A percentile compares a stretch with the other conserved stretches of the same genome.
Conservation (phyloP, 1,140 invertebrate genomes). For the Drosophila oshimai region DNA sequence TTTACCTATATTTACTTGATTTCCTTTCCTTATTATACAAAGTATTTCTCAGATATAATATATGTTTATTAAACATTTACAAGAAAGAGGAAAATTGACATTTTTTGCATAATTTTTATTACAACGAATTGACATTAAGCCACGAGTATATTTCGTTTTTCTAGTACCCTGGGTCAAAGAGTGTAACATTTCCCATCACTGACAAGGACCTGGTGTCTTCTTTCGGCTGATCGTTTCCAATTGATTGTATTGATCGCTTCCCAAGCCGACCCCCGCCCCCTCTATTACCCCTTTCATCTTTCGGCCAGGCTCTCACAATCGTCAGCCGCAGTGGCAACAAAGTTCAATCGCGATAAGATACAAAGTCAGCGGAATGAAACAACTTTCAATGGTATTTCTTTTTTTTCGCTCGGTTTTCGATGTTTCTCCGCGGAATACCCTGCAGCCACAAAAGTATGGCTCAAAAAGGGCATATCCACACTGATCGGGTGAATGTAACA, state of each 20-base stretch:
- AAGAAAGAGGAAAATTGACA: too few relatives aligned
- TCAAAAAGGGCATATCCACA: constrained; percentile 58
- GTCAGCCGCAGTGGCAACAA: constrained; percentile 62
- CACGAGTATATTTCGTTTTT: too few relatives aligned
- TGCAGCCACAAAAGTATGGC: constrained; percentile 44
- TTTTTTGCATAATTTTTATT: too few relatives aligned
- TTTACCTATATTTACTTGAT: too few relatives aligned
- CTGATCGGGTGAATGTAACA: constrained; percentile 54
- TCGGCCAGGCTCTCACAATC: constrained; percentile 13
- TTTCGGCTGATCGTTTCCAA: constrained; percentile 47
- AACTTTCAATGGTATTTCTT: constrained; percentile 27
- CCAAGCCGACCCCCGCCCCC: neutral
- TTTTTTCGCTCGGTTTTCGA: neutral
- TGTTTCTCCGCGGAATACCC: constrained; percentile 49
- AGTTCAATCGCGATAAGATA: constrained; percentile 72
- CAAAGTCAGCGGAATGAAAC: constrained; percentile 45
- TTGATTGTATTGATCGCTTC: constrained; percentile 60
- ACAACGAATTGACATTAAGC: too few relatives aligned
- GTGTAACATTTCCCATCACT: neutral
- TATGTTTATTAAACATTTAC: too few relatives aligned
- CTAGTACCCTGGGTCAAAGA: too few relatives aligned
- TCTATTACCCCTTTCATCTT: constrained; percentile 9
- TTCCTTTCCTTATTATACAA: too few relatives aligned
- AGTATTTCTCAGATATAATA: too few relatives aligned
- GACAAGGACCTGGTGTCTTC: constrained; percentile 23